Conservation (phyloP, 2,797 vertebrate species). For the Bradypus variegatus region DNA sequence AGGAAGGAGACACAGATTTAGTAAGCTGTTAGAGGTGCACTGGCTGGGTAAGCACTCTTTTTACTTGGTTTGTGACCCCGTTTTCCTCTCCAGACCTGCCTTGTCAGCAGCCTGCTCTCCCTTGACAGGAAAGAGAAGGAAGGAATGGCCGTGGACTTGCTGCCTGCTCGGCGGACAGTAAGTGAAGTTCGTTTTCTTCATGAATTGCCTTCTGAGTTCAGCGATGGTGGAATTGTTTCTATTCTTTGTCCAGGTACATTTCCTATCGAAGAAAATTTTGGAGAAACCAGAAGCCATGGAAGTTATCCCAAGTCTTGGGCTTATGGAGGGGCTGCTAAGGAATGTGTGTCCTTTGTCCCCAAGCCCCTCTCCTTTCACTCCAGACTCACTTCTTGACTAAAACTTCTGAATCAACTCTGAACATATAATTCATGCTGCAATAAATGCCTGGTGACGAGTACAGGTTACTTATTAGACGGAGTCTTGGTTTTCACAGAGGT, state of each 20-base stretch:
- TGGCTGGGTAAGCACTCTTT: background rate
- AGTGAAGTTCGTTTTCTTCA: constrained; percentile 27
- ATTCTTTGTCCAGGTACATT: background rate
- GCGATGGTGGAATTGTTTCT: background rate
- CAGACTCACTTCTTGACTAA: background rate
- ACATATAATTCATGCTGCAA: background rate
- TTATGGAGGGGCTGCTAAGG: background rate
- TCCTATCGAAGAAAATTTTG: background rate
- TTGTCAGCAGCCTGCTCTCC: background rate
- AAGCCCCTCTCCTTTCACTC: background rate
- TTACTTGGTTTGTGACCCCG: background rate
- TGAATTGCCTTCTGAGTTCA: background rate
- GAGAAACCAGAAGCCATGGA: background rate
- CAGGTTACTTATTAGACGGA: background rate
- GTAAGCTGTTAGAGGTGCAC: background rate
- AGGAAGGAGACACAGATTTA: background rate
- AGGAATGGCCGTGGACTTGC: constrained; percentile 43
- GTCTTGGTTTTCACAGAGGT: background rate
- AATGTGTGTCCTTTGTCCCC: background rate
- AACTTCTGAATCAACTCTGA: background rate
- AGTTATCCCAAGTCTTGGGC: background rate
- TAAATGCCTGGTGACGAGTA: background rate
- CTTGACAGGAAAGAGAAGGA: background rate
- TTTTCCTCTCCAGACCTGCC: constrained; percentile 10
- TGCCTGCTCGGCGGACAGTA: background rate